Conservation (phyloP, 2,888 invertebrate species). For the Graphium colonna region DNA sequence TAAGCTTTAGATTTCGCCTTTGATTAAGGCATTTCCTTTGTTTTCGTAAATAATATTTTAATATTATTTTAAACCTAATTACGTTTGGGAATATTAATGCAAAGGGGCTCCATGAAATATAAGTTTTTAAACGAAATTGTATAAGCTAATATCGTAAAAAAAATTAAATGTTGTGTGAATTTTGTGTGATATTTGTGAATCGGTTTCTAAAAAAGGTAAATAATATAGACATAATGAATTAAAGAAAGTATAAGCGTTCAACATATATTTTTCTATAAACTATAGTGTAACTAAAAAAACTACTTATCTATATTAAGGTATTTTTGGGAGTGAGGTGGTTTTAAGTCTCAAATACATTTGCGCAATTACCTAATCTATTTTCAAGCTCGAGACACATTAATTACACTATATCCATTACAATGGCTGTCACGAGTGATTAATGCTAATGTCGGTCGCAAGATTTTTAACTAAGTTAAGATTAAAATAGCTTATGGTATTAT, state of each 20-base stretch:
- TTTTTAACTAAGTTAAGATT: constrained; percentile 80
- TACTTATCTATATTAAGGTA: no score
- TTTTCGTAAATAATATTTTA: constrained; percentile 60
- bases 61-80: no score
- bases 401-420: constrained; percentile 72
- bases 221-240: constrained; percentile 13
- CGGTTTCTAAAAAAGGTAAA: neutral
- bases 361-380: constrained; percentile 22
- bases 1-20: constrained; percentile 72
- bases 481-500: constrained; percentile 78
- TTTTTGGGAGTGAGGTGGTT: no score
- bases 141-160: no score
- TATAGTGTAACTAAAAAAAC: no score
- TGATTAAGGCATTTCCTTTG: constrained; percentile 71
- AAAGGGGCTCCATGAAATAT: no score
- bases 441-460: constrained; percentile 76
- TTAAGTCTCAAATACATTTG: neutral
- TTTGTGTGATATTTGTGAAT: no score
- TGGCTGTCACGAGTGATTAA: constrained; percentile 76
- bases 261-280: no score
- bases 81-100: no score
- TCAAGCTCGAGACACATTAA: constrained; percentile 41
- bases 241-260: no score
- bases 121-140: no score
- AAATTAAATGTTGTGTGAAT: no score